Conservation (phyloP, 2,888 invertebrate species). For the Pheosia tremula region DNA sequence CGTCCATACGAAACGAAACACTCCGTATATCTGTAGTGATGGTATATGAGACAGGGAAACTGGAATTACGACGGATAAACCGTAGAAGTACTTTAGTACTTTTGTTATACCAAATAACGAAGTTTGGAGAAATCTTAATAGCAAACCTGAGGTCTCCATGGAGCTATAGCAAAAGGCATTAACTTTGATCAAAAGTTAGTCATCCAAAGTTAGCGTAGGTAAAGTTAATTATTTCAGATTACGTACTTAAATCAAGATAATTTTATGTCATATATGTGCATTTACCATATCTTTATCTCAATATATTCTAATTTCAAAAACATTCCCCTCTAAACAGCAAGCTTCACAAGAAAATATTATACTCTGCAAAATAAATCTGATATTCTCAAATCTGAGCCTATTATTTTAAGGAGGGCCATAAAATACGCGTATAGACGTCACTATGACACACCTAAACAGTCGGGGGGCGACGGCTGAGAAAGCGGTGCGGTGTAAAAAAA, state of each 20-base stretch:
- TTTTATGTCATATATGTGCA: too few species aligned
- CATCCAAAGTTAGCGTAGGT: background rate
- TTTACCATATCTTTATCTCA: too few species aligned
- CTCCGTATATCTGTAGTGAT: background rate
- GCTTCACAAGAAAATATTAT: slow-evolving; percentile 19
- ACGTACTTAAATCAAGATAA: too few species aligned
- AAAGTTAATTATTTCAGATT: slow-evolving; percentile 1
- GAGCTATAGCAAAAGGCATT: background rate
- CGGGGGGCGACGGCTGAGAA: slow-evolving; percentile 57
- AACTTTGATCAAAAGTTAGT: slow-evolving; percentile 1
- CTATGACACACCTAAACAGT: slow-evolving; percentile 66
- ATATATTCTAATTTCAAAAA: slow-evolving; percentile 1
- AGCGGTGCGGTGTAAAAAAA: slow-evolving; percentile 79
- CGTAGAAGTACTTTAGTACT: background rate
- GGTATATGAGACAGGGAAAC: background rate
- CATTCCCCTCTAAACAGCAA: background rate
- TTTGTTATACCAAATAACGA: background rate
- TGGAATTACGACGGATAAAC: background rate
- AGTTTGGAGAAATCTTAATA: background rate
- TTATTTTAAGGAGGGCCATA: slow-evolving; percentile 60
- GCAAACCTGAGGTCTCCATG: background rate
- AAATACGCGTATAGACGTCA: slow-evolving; percentile 58
- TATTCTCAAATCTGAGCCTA: slow-evolving; percentile 58
- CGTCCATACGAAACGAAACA: background rate
- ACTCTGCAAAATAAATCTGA: slow-evolving; percentile 36